Conservation (phyloP, 2,113 vertebrate species). For the Myrmophylax atrothorax region DNA sequence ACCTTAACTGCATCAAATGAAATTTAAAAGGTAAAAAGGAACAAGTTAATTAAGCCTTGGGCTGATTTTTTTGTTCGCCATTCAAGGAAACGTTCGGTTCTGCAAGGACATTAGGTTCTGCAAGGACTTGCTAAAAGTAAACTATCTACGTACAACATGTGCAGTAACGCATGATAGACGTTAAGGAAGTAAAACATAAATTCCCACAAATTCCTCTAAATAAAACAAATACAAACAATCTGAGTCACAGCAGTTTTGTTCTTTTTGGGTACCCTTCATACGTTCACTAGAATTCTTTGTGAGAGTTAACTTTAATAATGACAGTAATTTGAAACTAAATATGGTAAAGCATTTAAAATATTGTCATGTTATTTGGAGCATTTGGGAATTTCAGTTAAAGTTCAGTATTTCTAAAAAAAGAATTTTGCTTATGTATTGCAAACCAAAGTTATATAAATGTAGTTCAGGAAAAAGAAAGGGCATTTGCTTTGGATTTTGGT, state of each 20-base stretch:
- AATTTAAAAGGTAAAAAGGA: not conserved
- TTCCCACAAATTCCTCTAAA: slow-evolving; percentile 31
- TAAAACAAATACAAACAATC: slow-evolving; percentile 17
- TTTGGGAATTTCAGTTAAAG: slow-evolving; percentile 38
- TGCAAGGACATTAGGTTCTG: slow-evolving; percentile 30
- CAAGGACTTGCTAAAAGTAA: slow-evolving; percentile 43
- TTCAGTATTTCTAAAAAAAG: slow-evolving; percentile 52
- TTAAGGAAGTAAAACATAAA: slow-evolving; percentile 30
- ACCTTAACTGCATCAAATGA: not conserved
- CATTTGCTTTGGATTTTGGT: slow-evolving; percentile 45
- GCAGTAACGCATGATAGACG: not conserved
- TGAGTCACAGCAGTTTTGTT: not conserved
- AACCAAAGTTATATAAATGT: slow-evolving; percentile 34
- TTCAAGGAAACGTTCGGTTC: not conserved
- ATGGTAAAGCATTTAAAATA: slow-evolving; percentile 47
- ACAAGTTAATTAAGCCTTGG: not conserved
- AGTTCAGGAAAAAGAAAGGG: not conserved
- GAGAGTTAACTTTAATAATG: slow-evolving; percentile 6
- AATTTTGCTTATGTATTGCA: slow-evolving; percentile 7
- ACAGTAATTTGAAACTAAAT: slow-evolving; percentile 36
- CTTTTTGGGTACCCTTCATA: not conserved
- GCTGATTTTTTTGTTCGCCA: slow-evolving; percentile 1
- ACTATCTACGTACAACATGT: slow-evolving; percentile 30
- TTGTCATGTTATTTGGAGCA: slow-evolving; percentile 26
- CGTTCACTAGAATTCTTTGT: slow-evolving; percentile 19